Conservation (phyloP, 2,113 vertebrate species). For the Emydura subglobosa region DNA sequence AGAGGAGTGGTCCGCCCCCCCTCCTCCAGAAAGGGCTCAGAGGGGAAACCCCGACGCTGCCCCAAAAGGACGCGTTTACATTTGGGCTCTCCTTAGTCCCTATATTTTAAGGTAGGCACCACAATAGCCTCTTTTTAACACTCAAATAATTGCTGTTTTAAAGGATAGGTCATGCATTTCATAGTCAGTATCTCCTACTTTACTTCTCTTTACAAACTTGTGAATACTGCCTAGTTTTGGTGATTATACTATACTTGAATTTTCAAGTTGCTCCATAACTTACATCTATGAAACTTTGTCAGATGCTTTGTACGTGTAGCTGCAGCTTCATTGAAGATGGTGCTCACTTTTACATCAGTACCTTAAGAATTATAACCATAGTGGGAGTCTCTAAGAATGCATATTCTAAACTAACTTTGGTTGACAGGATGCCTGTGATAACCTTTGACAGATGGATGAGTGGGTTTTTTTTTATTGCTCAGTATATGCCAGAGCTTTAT, state of each 20-base stretch:
- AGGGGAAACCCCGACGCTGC: too few relatives aligned
- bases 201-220: not conserved
- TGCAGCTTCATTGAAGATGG: not conserved
- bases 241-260: not conserved
- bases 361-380: slow-evolving; percentile 40
- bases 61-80: too few relatives aligned
- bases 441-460: slow-evolving; percentile 74
- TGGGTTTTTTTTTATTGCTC: slow-evolving; percentile 67
- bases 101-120: not conserved
- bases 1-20: too few relatives aligned
- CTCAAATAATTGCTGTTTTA: not conserved
- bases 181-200: not conserved
- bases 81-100: not conserved
- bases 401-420: slow-evolving; percentile 39
- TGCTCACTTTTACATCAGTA: slow-evolving; percentile 48
- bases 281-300: not conserved
- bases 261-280: slow-evolving; percentile 9
- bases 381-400: slow-evolving; percentile 48
- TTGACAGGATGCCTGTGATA: slow-evolving; percentile 53
- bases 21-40: too few relatives aligned
- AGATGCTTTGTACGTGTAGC: not conserved
- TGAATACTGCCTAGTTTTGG: not conserved
- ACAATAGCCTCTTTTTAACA: not conserved
- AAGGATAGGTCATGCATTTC: not conserved
- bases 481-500: slow-evolving; percentile 67